Percentiles rank a stretch among this genome's conserved stretches.
Evolutionary conservation across 2,113 vertebrate species (phyloP).

Genomic region (Chiloscyllium plagiosum): DNA sequence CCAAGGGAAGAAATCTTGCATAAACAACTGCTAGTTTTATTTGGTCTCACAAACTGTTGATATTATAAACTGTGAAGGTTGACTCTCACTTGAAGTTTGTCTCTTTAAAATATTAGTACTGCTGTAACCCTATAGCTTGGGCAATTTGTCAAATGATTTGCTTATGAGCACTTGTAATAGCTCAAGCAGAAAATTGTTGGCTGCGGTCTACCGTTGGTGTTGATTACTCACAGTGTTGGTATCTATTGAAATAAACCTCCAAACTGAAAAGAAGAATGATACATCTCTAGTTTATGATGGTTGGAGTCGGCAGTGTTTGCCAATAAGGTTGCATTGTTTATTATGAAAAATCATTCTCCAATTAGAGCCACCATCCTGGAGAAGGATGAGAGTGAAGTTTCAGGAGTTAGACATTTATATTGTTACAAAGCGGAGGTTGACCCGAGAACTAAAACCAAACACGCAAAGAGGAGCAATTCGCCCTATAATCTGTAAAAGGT

Average conservation of each 20-base stretch:
- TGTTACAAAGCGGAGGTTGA: no score
- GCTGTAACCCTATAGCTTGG: conserved; percentile 45
- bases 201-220: conserved; percentile 44
- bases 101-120: conserved; percentile 48
- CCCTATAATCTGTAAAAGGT: no score
- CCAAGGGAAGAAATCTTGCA: not conserved
- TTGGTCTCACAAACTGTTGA: conserved; percentile 44
- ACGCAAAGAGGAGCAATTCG: no score
- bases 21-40: conserved; percentile 36
- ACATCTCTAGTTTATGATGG: not conserved
- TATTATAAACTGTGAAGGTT: conserved; percentile 41
- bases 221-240: conserved; percentile 45
- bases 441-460: no score
- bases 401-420: not conserved
- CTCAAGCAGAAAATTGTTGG: conserved; percentile 49
- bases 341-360: not conserved
- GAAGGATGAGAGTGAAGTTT: not conserved
- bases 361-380: not conserved
- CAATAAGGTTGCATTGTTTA: not conserved
- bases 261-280: not conserved
- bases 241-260: conserved; percentile 40
- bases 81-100: conserved; percentile 44
- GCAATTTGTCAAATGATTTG: conserved; percentile 48
- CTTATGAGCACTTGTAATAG: conserved; percentile 46
- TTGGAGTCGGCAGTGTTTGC: not conserved